These are phyloP conservation scores for Aurelia coerulea DNA, from an alignment of 30 jellyfish, hydroid and myxozoan genomes.

Conservation along the genomic window DNA sequence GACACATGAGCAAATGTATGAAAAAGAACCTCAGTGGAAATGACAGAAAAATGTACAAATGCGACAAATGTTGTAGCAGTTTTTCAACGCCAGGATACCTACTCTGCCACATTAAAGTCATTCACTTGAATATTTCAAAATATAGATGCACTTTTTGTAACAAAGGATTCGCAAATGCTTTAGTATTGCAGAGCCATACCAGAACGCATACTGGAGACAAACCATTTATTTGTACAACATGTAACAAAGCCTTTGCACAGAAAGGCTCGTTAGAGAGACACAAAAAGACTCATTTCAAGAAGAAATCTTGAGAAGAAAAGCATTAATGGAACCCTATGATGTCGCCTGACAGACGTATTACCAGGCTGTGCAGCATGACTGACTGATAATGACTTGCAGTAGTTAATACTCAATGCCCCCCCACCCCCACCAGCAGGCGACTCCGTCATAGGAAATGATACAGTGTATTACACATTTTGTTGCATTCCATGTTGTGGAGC, in stretches of 20 bases:
- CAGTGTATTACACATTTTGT: too few relatives aligned
- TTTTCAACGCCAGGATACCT: conserved; percentile 32
- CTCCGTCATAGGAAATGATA: too few relatives aligned
- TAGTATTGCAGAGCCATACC: conserved; percentile 39
- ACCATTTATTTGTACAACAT: conserved; percentile 37
- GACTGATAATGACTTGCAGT: too few relatives aligned
- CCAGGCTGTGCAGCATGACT: too few relatives aligned
- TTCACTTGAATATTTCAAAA: conserved; percentile 32
- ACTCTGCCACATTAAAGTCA: conserved; percentile 53
- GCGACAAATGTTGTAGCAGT: conserved; percentile 47
- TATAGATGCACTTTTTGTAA: conserved; percentile 48
- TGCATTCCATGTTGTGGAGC: too few relatives aligned
- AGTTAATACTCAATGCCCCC: too few relatives aligned
- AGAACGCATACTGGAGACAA: conserved; percentile 70
- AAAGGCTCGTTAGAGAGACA: conserved; percentile 50
- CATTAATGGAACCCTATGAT: too few relatives aligned
- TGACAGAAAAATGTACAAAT: conserved; percentile 31
- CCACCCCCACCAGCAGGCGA: too few relatives aligned
- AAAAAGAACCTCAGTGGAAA: not conserved
- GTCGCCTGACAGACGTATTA: too few relatives aligned
- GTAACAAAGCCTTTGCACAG: conserved; percentile 57
- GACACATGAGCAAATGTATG: conserved; percentile 37
- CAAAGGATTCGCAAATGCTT: conserved; percentile 54
- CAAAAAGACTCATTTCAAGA: conserved; percentile 34
- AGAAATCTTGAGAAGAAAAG: too few relatives aligned